Evolutionary conservation across 2,888 invertebrate genomes (phyloP).

Genomic region (Venusia cambrica): DNA sequence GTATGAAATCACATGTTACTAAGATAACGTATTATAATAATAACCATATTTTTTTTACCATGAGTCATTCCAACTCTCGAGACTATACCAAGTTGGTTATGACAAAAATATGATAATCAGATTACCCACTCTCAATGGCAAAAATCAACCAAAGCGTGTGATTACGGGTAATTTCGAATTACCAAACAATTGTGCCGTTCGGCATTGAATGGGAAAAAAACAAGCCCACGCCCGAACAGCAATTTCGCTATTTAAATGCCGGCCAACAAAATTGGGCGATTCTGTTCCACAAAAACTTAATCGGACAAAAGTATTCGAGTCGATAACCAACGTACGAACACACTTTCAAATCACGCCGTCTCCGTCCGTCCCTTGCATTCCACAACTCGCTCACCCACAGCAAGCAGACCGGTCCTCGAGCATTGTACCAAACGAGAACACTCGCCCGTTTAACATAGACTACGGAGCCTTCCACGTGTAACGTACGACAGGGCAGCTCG

Average conservation of each 20-base stretch:
- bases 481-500: constrained; percentile 42
- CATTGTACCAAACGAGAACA: constrained; percentile 68
- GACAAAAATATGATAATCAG: constrained; percentile 22
- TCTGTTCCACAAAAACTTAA: constrained; percentile 33
- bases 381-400: constrained; percentile 79
- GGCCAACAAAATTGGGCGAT: constrained; percentile 27
- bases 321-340: constrained; percentile 56
- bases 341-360: constrained; percentile 73
- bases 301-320: constrained; percentile 44
- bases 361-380: constrained; percentile 73
- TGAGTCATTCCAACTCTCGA: not conserved
- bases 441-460: constrained; percentile 53
- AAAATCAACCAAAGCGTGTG: constrained; percentile 44
- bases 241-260: constrained; percentile 27
- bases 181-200: constrained; percentile 49
- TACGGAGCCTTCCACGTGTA: constrained; percentile 41
- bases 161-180: constrained; percentile 59
- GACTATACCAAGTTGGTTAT: not conserved
- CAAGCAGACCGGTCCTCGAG: constrained; percentile 71
- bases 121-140: constrained; percentile 51
- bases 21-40: no score
- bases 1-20: no score
- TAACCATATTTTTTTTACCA: not conserved
- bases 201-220: constrained; percentile 42
- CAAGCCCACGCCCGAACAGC: constrained; percentile 34